phyloP scores from a whole-genome alignment of 2,113 vertebrate genomes.

The Ciconia maguari region DNA sequence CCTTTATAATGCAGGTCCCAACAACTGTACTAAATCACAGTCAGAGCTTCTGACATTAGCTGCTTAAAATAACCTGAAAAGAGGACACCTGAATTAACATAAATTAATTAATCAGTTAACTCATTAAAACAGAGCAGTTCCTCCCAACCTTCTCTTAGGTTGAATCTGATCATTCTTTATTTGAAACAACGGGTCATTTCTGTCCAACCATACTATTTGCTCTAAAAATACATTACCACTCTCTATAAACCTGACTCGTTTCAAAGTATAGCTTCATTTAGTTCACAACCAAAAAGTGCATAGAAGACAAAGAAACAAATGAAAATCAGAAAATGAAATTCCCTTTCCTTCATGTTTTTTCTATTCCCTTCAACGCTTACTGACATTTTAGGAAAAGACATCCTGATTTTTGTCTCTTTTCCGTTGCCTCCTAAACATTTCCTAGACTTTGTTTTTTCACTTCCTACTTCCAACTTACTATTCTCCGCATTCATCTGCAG shows the following conservation, averaged over 20 bases:
- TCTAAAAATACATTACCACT: not conserved
- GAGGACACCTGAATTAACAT: not conserved
- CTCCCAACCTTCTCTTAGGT: not conserved
- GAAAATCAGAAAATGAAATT: not conserved
- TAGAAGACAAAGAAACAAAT: not conserved
- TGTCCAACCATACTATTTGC: not conserved
- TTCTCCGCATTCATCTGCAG: not conserved
- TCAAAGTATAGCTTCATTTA: not conserved
- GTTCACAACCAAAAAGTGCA: not conserved
- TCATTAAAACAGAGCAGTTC: not conserved
- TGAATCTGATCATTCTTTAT: not conserved
- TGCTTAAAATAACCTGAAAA: not conserved
- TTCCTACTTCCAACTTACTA: not conserved
- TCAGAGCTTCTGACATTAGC: not conserved
- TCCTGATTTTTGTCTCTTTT: not conserved
- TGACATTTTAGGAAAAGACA: not conserved
- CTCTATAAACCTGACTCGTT: not conserved
- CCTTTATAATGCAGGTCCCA: not conserved
- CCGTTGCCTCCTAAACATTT: not conserved
- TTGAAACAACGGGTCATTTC: not conserved
- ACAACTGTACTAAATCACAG: not conserved
- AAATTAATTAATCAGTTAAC: not conserved
- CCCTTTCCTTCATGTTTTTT: not conserved
- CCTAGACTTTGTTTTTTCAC: not conserved
- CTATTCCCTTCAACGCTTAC: not conserved